Percentiles rank a stretch among this genome's conserved stretches.
phyloP scores from a whole-genome alignment of 2,888 invertebrate species.

The Sarcophaga caerulescens region DNA sequence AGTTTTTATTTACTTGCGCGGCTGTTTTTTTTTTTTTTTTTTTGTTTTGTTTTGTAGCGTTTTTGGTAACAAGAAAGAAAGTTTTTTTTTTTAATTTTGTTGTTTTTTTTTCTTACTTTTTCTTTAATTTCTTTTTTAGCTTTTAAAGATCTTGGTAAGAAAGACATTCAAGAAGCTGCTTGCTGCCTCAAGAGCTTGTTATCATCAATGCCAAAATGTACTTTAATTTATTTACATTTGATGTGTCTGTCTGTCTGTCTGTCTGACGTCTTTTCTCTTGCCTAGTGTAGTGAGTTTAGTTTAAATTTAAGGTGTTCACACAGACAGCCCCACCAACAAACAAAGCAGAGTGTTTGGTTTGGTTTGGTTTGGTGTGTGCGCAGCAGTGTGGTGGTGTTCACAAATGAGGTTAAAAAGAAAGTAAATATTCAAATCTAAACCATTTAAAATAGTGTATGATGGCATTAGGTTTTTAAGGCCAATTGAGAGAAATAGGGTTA shows the following conservation, averaged over 20 bases:
- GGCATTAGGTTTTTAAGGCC: neutral
- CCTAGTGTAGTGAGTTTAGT: too few species aligned
- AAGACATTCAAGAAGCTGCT: conserved; percentile 43
- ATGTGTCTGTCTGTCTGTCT: neutral
- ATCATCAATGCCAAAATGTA: conserved; percentile 43
- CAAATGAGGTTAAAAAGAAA: conserved; percentile 56
- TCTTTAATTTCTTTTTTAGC: too few species aligned
- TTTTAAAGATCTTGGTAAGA: neutral
- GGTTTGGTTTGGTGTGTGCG: neutral
- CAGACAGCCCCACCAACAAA: neutral
- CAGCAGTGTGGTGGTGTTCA: neutral
- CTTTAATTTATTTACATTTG: conserved; percentile 55
- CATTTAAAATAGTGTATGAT: neutral
- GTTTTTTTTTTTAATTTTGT: conserved; percentile 18
- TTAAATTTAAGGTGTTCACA: neutral
- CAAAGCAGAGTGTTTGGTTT: too few species aligned
- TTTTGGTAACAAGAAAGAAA: conserved; percentile 58
- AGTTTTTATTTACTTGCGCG: neutral
- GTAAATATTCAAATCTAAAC: conserved; percentile 32
- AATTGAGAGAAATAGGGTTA: neutral
- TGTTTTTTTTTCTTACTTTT: too few species aligned
- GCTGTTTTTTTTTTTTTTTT: neutral
- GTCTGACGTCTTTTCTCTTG: neutral
- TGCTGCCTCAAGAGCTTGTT: neutral
- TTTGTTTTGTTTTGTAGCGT: neutral